Conservation (phyloP, 2,113 vertebrate species). For the Paradisaea rubra region DNA sequence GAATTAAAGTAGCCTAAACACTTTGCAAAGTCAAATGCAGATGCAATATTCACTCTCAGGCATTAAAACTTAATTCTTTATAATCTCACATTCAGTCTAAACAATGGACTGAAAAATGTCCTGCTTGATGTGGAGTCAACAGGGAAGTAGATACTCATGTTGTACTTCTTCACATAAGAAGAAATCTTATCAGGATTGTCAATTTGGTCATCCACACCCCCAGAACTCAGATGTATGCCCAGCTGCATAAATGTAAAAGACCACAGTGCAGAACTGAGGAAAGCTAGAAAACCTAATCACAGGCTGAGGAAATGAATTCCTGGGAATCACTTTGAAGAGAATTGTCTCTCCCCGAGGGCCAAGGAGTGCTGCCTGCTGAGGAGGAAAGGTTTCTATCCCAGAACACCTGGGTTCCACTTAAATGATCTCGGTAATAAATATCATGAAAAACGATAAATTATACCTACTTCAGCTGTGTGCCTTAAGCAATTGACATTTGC, state of each 20-base stretch:
- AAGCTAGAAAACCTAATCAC: neutral
- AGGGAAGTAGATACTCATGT: neutral
- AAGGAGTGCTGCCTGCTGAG: neutral
- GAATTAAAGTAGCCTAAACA: neutral
- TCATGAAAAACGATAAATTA: slow-evolving; percentile 7
- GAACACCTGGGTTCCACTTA: slow-evolving; percentile 45
- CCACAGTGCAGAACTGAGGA: neutral
- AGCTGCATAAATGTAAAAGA: neutral
- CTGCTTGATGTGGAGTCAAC: neutral
- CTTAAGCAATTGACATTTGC: slow-evolving; percentile 37
- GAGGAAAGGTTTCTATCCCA: neutral
- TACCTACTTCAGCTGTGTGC: slow-evolving; percentile 2
- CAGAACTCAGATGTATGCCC: neutral
- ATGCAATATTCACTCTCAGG: neutral
- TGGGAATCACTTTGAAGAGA: slow-evolving; percentile 36
- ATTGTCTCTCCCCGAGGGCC: neutral
- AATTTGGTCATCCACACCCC: neutral
- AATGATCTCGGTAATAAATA: neutral
- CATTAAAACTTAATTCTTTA: neutral
- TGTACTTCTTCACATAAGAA: neutral
- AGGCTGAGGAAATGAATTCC: slow-evolving; percentile 42
- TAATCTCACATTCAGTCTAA: neutral
- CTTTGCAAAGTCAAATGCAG: neutral
- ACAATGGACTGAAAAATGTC: neutral
- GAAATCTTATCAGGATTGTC: neutral